Percentiles rank a stretch among this genome's conserved stretches.
Conservation (phyloP, 2,113 vertebrate species). For the Opisthocomus hoazin region DNA sequence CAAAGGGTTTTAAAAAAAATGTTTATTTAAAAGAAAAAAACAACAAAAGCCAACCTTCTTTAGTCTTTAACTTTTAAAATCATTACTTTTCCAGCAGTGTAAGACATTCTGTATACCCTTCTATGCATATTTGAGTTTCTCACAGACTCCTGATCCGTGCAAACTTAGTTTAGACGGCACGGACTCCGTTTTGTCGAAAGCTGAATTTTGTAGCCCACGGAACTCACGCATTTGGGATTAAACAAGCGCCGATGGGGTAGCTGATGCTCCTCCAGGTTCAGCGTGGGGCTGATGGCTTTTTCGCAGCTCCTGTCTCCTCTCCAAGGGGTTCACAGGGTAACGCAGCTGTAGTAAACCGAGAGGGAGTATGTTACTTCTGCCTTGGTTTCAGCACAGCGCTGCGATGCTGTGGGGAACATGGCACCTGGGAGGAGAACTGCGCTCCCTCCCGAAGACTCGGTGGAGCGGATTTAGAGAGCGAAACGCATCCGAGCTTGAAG, state of each 20-base stretch:
- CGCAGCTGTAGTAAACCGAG: fast-evolving
- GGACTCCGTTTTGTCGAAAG: neutral
- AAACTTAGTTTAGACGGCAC: neutral
- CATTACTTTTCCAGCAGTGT: neutral
- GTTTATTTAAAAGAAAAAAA: neutral
- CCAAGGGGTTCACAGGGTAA: neutral
- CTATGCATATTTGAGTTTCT: neutral
- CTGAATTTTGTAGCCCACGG: neutral
- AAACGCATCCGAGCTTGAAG: neutral
- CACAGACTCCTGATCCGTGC: neutral
- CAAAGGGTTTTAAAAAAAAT: neutral
- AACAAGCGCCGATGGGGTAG: neutral
- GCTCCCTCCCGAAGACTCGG: neutral
- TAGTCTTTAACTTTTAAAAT: neutral
- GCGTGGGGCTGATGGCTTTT: neutral
- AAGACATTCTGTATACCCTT: neutral
- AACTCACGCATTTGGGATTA: neutral
- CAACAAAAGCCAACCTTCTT: neutral
- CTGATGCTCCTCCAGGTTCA: neutral
- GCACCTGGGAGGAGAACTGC: neutral
- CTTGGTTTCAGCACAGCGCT: fast-evolving
- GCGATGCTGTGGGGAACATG: neutral
- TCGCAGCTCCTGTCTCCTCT: neutral
- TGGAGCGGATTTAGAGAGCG: neutral
- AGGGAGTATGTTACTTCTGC: neutral